Conservation (phyloP, 35 echinoderm and acorn worm genomes). For the Patiria miniata region DNA sequence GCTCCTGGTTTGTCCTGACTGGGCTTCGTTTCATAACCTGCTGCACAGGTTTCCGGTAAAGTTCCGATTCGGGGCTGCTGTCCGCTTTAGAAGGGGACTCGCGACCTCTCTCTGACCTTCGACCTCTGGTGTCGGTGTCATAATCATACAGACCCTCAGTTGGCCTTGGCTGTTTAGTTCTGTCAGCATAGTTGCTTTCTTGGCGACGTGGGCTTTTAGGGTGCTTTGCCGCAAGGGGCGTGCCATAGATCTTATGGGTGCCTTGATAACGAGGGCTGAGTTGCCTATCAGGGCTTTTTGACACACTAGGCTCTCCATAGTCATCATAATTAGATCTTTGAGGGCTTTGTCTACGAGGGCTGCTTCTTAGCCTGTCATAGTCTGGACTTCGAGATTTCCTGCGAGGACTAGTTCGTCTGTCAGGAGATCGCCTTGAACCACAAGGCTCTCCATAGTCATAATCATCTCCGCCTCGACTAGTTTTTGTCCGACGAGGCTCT, state of each 20-base stretch:
- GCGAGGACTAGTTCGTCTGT: neutral
- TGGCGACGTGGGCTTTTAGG: neutral
- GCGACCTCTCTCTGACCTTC: neutral
- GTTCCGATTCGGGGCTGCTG: neutral
- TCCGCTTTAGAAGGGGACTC: neutral
- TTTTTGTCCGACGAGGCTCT: neutral
- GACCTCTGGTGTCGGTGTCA: neutral
- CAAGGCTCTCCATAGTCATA: neutral
- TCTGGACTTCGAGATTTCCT: neutral
- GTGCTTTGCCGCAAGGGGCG: neutral
- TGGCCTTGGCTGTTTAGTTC: neutral
- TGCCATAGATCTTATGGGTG: neutral
- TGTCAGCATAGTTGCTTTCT: neutral
- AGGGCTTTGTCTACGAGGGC: neutral
- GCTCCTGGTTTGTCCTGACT: neutral
- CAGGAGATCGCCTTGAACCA: neutral
- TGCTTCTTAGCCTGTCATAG: conserved; percentile 10
- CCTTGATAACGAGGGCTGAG: neutral
- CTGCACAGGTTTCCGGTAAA: conserved; percentile 3
- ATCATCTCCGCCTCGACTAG: neutral
- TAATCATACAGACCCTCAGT: neutral
- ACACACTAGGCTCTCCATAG: no score
- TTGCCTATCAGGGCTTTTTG: neutral
- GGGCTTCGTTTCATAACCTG: conserved; percentile 16
- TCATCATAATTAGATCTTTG: no score